Evolutionary conservation across 2,113 vertebrate species (phyloP), one percentile per base, ranked within the genome.

Genomic region (Callospermophilus lateralis): DNA sequence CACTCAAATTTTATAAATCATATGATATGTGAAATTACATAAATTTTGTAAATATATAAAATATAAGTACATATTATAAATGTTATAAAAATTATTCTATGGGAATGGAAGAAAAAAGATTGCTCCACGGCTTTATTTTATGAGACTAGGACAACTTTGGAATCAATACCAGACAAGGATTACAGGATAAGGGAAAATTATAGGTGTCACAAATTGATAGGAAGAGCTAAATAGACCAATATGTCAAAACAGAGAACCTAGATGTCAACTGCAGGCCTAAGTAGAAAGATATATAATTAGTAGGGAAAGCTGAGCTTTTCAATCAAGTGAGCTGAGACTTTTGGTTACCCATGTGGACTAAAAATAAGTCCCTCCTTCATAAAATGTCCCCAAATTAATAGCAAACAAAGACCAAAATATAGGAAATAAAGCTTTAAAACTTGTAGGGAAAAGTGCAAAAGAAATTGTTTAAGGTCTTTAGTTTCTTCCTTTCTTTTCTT

Each of bases 61-160:
- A 26, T n/a, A 76, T 20, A 84, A 84, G 17, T 61, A 61, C n/a
- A 37, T 89, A 48, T 68, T 65, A 30, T 73, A 74, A 34, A 53
- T 88, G 42, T 73, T 95, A 63, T 32, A 70, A 92, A 96, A 95
- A 80, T 78, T 89, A 78, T 81, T 86, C 53, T 79, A 89, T 77
- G 7, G 74, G 32, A 81, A 20, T 8, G 85, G 24, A 55, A 86
- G 94, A 86, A 51, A 20, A 39, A 90, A 85, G 5, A 45, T 22
- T 45, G 5, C 2, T 92, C 3, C 32, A 65, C 51, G 32, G 26
- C 73, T 58, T 89, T 88, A 58, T 90, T 89, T 92, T 94, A 63
- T 92, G 53, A 92, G 8, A 9, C 16, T 37, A 12, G 2, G 51
- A 42, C 55, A 78, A 72, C 61, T 2, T 88, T 85, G 17, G 83